Evolutionary conservation across 2,888 invertebrate genomes (phyloP), one percentile per base, ranked within the genome.

Genomic region (Halocaridina rubra): DNA sequence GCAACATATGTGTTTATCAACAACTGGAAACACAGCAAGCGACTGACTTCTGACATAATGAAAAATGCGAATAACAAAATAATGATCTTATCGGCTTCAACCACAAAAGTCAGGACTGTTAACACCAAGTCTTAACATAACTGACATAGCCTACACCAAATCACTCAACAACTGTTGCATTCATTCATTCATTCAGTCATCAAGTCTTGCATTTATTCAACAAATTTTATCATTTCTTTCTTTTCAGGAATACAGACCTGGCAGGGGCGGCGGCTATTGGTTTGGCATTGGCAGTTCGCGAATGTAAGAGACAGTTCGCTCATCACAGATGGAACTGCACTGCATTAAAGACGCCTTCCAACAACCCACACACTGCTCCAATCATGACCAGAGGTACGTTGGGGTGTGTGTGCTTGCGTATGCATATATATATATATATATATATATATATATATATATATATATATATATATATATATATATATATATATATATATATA

Each of bases 201-300:
- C n/a, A n/a, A n/a, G n/a, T n/a, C n/a, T n/a, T n/a, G n/a, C n/a
- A n/a, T n/a, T n/a, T n/a, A n/a, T n/a, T n/a, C n/a, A n/a, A n/a
- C n/a, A n/a, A n/a, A n/a, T n/a, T n/a, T 24, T 74, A 2, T 74
- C 29, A 16, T 29, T 19, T 29, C 32, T 4, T 19, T n/a, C 33
- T 16, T 33, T n/a, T 7, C 85, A 85, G 85, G n/a, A 67, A 67
- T 24, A 75, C 77, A 19, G 80, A 85, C 29, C 53, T 71, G 3
- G 80, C 81, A 8, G 80, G 80, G 5, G 85, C 81, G 13, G 85
- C 80, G n/a, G 85, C 85, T 5, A 85, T 85, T 19, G 85, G 85
- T 1, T 76, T 85, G 69, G 29, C 57, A 10, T 8, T 85, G 61
- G 85, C 85, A 3, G 85, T 85, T 24, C 29, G 77, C 13, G 85